Percentiles rank a stretch among this genome's conserved stretches.
Evolutionary conservation across 2,113 vertebrate species (phyloP).

Genomic region (Actenoides hombroni): DNA sequence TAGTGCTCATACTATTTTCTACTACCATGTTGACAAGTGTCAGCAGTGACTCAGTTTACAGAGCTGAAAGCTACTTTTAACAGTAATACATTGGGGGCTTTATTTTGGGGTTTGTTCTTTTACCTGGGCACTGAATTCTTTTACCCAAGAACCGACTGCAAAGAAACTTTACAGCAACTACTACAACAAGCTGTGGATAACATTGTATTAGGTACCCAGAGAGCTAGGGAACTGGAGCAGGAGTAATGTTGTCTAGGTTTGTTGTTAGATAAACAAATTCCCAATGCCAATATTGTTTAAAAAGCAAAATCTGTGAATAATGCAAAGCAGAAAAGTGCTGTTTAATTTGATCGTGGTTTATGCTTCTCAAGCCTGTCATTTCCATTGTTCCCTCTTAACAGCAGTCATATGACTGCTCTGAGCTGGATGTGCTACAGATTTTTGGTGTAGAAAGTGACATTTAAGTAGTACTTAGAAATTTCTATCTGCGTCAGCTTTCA

Average conservation of each 20-base stretch:
- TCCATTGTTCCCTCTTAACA: not conserved
- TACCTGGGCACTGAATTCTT: not conserved
- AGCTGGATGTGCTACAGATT: not conserved
- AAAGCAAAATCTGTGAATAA: not conserved
- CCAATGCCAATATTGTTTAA: not conserved
- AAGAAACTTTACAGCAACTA: not conserved
- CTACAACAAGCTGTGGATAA: rapidly evolving
- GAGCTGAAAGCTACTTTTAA: not conserved
- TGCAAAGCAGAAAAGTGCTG: not conserved
- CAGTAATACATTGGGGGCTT: not conserved
- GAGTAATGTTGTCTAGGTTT: not conserved
- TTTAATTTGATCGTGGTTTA: not conserved
- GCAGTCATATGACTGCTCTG: not conserved
- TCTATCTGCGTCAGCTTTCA: not conserved
- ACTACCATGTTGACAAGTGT: not conserved
- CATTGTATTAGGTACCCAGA: not conserved
- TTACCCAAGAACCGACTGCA: not conserved
- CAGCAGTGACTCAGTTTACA: not conserved
- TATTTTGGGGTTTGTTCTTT: not conserved
- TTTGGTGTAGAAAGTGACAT: not conserved
- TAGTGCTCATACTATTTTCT: not conserved
- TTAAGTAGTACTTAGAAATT: not conserved
- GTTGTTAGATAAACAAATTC: not conserved
- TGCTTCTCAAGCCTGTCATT: not conserved
- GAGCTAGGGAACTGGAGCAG: not conserved